Percentiles rank a stretch among this genome's conserved stretches.
Conservation (phyloP, 2,888 invertebrate species). For the Acanthopleura granulata region DNA sequence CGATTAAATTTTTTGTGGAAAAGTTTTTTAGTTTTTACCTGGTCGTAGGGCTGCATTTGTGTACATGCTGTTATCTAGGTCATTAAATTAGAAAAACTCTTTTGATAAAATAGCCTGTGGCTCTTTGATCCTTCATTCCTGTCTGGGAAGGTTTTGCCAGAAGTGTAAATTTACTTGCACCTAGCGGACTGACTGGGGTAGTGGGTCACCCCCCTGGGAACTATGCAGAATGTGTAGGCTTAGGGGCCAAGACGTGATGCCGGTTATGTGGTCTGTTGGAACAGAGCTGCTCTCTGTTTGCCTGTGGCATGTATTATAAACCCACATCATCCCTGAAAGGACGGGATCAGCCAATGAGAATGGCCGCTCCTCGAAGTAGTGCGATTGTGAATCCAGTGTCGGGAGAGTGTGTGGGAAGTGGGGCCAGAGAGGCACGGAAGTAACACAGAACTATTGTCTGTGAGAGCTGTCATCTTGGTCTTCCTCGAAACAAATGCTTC, state of each 20-base stretch:
- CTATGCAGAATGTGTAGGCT: background rate
- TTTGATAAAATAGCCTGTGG: background rate
- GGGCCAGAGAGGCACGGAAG: background rate
- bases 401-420: background rate
- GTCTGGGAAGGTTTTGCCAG: background rate
- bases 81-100: too few species aligned
- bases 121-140: conserved; percentile 14
- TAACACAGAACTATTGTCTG: background rate
- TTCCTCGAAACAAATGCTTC: too few species aligned
- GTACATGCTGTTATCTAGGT: too few species aligned
- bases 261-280: background rate
- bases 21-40: too few species aligned
- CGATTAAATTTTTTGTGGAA: too few species aligned
- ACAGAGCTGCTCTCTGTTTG: background rate
- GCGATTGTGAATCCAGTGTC: background rate
- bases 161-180: conserved; percentile 15
- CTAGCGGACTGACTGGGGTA: background rate
- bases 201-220: conserved; percentile 11
- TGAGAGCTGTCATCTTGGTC: too few species aligned
- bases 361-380: background rate
- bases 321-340: too few species aligned
- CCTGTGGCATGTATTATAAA: too few species aligned
- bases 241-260: background rate
- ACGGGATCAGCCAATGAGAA: background rate
- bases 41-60: too few species aligned